Evolutionary conservation across 2,888 invertebrate species (phyloP), one percentile per base, ranked within the genome.

Genomic region (Oscheius sp.): DNA sequence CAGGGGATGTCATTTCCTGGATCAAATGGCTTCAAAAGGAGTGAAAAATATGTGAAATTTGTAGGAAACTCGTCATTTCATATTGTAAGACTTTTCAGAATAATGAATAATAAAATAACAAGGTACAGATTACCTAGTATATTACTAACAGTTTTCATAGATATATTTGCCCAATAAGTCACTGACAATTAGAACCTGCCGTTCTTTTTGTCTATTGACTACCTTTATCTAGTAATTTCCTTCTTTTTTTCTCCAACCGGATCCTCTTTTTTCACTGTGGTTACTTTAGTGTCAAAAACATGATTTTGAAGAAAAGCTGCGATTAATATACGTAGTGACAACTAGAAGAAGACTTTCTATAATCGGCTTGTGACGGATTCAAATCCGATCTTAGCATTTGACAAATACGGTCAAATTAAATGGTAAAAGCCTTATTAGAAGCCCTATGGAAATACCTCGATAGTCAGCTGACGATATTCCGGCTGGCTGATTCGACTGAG

Each of bases 391-490:
- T 51, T 26, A 44, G 44, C 44, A 41, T 59, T 59, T 44, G 26
- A n/a, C 59, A 17, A 44, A 44, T 41, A 59, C 22, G 14, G 26
- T 24, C n/a, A 32, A 41, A 54, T 36, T 32, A 44, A 30, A n/a
- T 9, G 30, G 9, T 28, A 28, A 41, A 51, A 32, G 45, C n/a
- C 17, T 45, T 45, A 14, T 28, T 26, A 26, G 24, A 26, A 38
- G n/a, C 59, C 24, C 54, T n/a, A n/a, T n/a, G n/a, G n/a, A n/a
- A n/a, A n/a, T n/a, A 89, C 89, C 89, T 92, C 92, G 1, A 92
- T 91, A 68, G 91, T 89, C 67, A 91, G 88, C 84, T 91, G 91
- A 24, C 91, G 88, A 86, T 91, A 91, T 75, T 91, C 91, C 0
- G 92, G 91, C 69, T 90, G 88, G 20, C 88, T 87, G 69, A 92